A percentile compares a stretch with the other conserved stretches of the same genome.
Conservation (phyloP, 2,113 vertebrate species). For the Amia ocellicauda region DNA sequence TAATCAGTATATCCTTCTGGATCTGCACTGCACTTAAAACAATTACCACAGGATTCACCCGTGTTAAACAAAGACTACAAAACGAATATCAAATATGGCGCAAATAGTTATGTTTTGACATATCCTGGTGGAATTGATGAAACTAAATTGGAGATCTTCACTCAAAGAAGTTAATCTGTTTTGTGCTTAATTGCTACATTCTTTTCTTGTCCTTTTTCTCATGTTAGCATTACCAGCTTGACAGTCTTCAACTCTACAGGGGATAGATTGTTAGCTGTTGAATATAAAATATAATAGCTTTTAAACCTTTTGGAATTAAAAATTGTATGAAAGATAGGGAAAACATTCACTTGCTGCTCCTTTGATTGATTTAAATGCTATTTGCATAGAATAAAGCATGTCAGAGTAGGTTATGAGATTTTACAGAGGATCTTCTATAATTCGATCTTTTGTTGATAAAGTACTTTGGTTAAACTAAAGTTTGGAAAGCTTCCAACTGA, state of each 20-base stretch:
- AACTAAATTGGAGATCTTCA: slow-evolving; percentile 8
- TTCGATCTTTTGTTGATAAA: too few species aligned
- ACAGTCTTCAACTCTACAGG: not conserved
- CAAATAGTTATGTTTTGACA: slow-evolving; percentile 7
- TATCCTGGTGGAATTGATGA: not conserved
- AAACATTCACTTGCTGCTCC: not conserved
- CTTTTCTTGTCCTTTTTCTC: not conserved
- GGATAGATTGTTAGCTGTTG: not conserved
- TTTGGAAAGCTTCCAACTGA: too few species aligned
- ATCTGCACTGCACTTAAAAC: slow-evolving; percentile 14
- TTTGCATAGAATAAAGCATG: not conserved
- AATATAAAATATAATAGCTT: slow-evolving; percentile 4
- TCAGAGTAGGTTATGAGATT: not conserved
- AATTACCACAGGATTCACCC: slow-evolving; percentile 16
- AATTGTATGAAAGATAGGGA: not conserved
- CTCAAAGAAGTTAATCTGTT: slow-evolving; percentile 14
- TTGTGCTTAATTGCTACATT: slow-evolving; percentile 17
- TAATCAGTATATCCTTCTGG: too few species aligned
- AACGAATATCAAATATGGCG: slow-evolving; percentile 1
- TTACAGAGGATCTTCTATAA: not conserved
- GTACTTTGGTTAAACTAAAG: too few species aligned
- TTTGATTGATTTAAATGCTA: not conserved
- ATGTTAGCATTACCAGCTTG: not conserved
- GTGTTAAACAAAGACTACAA: slow-evolving; percentile 13
- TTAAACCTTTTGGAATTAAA: not conserved